These are phyloP conservation scores for Ernsta delagoae DNA, from an alignment of 2,888 invertebrate genomes.

Conservation along the genomic window DNA sequence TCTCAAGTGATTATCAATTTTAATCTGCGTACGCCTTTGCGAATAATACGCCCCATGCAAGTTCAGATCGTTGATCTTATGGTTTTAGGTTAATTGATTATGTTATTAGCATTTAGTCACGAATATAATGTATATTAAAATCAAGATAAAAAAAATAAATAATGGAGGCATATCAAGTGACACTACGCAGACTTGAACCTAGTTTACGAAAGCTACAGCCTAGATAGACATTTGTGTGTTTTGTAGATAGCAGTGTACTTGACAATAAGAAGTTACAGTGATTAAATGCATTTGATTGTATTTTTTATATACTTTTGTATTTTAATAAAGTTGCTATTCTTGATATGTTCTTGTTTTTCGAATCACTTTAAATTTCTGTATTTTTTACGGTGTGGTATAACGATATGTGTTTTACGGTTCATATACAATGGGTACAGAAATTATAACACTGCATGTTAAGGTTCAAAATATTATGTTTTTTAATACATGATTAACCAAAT, in stretches of 20 bases:
- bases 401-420: neutral
- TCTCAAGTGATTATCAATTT: constrained; percentile 39
- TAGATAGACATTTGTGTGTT: constrained; percentile 63
- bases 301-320: constrained; percentile 84
- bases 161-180: constrained; percentile 18
- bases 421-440: constrained; percentile 29
- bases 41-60: neutral
- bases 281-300: constrained; percentile 84
- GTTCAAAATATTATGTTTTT: constrained; percentile 11
- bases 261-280: constrained; percentile 77
- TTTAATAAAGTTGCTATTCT: constrained; percentile 85
- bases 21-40: constrained; percentile 14
- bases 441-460: constrained; percentile 36
- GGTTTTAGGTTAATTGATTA: neutral
- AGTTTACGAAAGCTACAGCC: constrained; percentile 48
- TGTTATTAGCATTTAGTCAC: neutral
- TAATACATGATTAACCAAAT: constrained; percentile 28
- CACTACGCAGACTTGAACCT: constrained; percentile 20
- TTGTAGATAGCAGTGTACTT: constrained; percentile 60
- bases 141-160: neutral
- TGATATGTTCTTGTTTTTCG: constrained; percentile 67
- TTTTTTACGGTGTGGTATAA: constrained; percentile 22
- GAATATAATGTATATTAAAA: neutral
- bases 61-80: constrained; percentile 2
- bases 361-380: neutral